These are phyloP conservation scores for Podiceps cristatus DNA, from an alignment of 2,113 vertebrate species.

Conservation along the genomic window DNA sequence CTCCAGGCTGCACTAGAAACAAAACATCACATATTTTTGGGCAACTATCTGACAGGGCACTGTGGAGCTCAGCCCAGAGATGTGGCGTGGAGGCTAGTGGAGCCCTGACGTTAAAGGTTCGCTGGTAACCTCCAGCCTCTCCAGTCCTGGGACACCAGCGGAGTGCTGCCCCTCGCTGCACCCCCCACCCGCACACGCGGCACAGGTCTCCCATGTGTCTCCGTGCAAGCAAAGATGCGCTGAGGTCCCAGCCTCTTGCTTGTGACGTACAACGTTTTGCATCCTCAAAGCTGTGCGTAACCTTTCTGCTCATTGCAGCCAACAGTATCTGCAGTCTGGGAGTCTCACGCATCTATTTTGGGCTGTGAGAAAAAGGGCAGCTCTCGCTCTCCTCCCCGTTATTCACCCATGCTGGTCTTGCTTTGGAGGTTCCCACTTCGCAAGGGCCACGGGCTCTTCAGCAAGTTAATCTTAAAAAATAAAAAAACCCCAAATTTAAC, in stretches of 20 bases:
- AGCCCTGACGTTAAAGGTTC: background rate
- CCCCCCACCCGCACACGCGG: rapidly evolving
- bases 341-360: background rate
- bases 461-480: background rate
- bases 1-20: background rate
- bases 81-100: rapidly evolving
- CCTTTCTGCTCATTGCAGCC: background rate
- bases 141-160: background rate
- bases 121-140: background rate
- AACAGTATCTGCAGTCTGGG: background rate
- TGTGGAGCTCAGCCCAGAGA: background rate
- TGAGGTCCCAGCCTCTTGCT: background rate
- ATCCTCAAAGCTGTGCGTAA: background rate
- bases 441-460: background rate
- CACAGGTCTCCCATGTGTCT: rapidly evolving
- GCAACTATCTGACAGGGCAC: background rate
- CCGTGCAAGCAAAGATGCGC: background rate
- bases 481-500: background rate
- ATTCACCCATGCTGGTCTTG: background rate
- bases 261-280: background rate
- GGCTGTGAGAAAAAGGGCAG: background rate
- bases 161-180: rapidly evolving
- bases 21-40: background rate
- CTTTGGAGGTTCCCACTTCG: background rate
- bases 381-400: background rate